Conservation (phyloP, 2,888 invertebrate species). For the Ophion ellenae region DNA sequence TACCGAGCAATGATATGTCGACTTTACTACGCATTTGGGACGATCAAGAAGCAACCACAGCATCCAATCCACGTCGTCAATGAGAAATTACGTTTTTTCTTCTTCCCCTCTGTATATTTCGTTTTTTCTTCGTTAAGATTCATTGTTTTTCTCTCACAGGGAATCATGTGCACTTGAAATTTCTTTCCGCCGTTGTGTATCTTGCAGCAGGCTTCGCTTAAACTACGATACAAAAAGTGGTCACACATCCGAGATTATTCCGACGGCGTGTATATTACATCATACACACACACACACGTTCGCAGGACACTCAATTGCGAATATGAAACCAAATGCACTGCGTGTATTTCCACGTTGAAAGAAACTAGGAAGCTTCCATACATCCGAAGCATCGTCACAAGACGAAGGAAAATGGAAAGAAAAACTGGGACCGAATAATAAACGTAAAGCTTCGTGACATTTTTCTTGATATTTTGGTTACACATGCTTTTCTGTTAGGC, state of each 20-base stretch:
- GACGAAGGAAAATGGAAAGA: constrained; percentile 25
- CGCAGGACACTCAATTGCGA: constrained; percentile 8
- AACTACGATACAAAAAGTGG: constrained; percentile 59
- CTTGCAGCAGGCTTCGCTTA: constrained; percentile 49
- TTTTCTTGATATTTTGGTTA: constrained; percentile 59
- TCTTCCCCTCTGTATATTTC: neutral
- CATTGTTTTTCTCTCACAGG: constrained; percentile 27
- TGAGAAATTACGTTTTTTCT: constrained; percentile 5
- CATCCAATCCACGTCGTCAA: constrained; percentile 12
- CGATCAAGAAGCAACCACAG: constrained; percentile 17
- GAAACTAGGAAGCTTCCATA: neutral
- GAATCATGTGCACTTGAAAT: constrained; percentile 45
- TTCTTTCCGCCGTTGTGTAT: constrained; percentile 11
- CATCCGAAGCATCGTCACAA: constrained; percentile 16
- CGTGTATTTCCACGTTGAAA: neutral
- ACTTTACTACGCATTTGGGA: constrained; percentile 29
- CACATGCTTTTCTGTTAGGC: constrained; percentile 66
- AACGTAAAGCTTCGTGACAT: constrained; percentile 58
- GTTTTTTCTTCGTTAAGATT: constrained; percentile 10
- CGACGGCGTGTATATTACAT: constrained; percentile 39
- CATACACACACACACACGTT: constrained; percentile 46
- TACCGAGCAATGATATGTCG: constrained; percentile 54
- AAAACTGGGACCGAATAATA: constrained; percentile 32
- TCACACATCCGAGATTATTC: constrained; percentile 36
- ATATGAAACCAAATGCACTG: constrained; percentile 7